These are phyloP conservation scores for Xylocopa sonorina DNA, from an alignment of 1,140 invertebrate species.

Conservation along the genomic window DNA sequence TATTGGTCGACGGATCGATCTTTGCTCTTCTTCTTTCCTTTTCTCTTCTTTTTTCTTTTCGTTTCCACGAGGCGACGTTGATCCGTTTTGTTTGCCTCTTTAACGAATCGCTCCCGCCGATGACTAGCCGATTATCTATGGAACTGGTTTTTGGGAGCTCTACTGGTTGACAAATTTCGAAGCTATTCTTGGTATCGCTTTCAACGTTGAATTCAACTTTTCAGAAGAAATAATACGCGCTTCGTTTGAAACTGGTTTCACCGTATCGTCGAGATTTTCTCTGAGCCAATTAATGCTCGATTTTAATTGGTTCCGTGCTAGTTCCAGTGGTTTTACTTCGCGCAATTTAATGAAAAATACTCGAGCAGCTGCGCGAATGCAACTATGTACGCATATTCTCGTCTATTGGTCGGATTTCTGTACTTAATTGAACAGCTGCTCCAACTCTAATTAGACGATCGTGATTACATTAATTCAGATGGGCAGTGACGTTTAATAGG, in stretches of 20 bases:
- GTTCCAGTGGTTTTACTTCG: neutral
- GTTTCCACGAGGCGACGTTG: neutral
- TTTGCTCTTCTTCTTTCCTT: too few species aligned
- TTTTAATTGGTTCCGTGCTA: neutral
- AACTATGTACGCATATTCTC: neutral
- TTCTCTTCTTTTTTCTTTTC: neutral
- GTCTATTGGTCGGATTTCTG: neutral
- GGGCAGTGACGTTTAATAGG: neutral
- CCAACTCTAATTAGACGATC: neutral
- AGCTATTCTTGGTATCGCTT: too few species aligned
- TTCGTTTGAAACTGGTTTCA: too few species aligned
- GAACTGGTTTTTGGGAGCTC: neutral
- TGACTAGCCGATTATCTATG: slow-evolving; percentile 1
- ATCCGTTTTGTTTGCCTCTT: slow-evolving; percentile 12
- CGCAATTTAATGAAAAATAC: neutral
- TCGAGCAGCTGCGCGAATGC: neutral
- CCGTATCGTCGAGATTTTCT: too few species aligned
- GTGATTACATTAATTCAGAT: slow-evolving; percentile 8
- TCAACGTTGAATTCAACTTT: neutral
- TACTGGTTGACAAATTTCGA: slow-evolving; percentile 7
- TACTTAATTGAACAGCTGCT: neutral
- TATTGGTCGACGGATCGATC: slow-evolving; percentile 19
- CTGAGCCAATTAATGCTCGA: too few species aligned
- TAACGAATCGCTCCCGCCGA: slow-evolving; percentile 5
- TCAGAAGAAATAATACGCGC: neutral